Percentiles rank a stretch among this genome's conserved stretches.
Evolutionary conservation across 2,888 invertebrate species (phyloP).

Genomic region (Pomacea canaliculata): DNA sequence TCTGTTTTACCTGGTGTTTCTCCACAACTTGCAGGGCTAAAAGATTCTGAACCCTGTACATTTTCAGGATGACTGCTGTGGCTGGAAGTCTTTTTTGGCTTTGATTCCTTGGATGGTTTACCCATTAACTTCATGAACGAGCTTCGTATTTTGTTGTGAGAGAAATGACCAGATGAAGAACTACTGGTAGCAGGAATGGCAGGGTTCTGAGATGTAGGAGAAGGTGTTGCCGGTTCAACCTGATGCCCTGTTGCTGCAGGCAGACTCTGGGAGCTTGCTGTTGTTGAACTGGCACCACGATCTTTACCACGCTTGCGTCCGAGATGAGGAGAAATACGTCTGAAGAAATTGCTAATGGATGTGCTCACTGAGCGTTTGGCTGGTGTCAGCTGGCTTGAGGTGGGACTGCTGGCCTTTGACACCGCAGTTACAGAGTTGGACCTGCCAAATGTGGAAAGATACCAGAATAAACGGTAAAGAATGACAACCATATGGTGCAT

Average conservation of each 20-base stretch:
- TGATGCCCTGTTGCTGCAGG: conserved; percentile 19
- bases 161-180: conserved; percentile 40
- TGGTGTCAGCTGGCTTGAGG: conserved; percentile 45
- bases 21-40: conserved; percentile 11
- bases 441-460: background rate
- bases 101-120: conserved; percentile 39
- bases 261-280: conserved; percentile 54
- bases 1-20: background rate
- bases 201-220: conserved; percentile 5
- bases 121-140: conserved; percentile 58
- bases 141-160: conserved; percentile 51
- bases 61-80: conserved; percentile 5
- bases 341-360: conserved; percentile 64
- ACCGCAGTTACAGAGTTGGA: conserved; percentile 28
- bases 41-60: conserved; percentile 10
- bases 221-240: conserved; percentile 2
- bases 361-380: conserved; percentile 59
- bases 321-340: conserved; percentile 55
- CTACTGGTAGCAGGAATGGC: background rate
- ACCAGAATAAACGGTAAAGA: background rate
- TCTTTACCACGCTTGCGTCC: conserved; percentile 41
- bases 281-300: conserved; percentile 39
- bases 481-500: background rate
- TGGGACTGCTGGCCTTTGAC: conserved; percentile 12
- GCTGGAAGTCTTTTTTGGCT: conserved; percentile 18